Evolutionary conservation across 1,140 invertebrate genomes (phyloP).

Genomic region (Drosophila ficusphila): DNA sequence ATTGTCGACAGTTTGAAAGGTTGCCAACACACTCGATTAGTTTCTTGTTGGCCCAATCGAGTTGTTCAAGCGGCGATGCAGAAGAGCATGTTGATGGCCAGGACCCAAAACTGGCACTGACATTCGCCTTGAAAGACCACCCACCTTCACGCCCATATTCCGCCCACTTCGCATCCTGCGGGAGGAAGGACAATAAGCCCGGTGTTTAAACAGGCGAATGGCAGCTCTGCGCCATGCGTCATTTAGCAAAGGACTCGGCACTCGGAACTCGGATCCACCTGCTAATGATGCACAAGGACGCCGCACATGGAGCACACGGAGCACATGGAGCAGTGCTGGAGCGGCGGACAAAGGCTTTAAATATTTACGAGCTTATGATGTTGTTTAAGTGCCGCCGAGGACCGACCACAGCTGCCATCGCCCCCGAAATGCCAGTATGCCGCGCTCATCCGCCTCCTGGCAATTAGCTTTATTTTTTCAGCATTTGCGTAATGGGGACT

Average conservation of each 20-base stretch:
- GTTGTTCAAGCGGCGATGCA: constrained; percentile 12
- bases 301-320: constrained; percentile 8
- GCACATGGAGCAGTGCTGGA: too few species aligned
- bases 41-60: constrained; percentile 52
- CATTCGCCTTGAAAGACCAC: constrained; percentile 19
- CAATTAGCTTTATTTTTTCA: constrained; percentile 52
- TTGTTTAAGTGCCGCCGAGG: constrained; percentile 33
- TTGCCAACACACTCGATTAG: constrained; percentile 56
- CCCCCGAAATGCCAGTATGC: constrained; percentile 43
- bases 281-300: constrained; percentile 43
- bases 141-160: neutral
- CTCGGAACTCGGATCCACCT: constrained; percentile 14
- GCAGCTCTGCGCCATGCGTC: constrained; percentile 65
- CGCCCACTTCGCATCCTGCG: neutral
- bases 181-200: constrained; percentile 33
- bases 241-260: constrained; percentile 48
- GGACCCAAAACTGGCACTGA: constrained; percentile 1
- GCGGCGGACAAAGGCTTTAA: constrained; percentile 37
- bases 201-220: constrained; percentile 66
- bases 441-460: constrained; percentile 34
- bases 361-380: constrained; percentile 67
- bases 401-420: constrained; percentile 34
- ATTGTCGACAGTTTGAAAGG: constrained; percentile 50
- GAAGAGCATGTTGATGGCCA: constrained; percentile 26
- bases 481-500: constrained; percentile 31